A percentile compares a stretch with the other conserved stretches of the same genome.
Conservation (phyloP, 2,888 invertebrate genomes). For the Amblyteles armatorius region DNA sequence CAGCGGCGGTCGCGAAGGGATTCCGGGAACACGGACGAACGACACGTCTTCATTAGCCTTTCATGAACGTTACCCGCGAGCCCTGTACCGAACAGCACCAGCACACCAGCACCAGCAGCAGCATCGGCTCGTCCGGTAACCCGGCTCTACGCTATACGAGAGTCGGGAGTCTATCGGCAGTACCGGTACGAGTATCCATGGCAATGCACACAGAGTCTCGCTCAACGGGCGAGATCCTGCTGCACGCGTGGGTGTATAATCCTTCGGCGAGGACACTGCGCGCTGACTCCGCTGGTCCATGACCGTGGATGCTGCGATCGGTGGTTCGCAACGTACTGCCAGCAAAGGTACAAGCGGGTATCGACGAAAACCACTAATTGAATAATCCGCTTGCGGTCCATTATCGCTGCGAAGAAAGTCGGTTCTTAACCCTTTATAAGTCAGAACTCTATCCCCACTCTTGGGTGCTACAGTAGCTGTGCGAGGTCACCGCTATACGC, state of each 20-base stretch:
- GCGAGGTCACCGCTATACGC: too few species aligned
- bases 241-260: constrained; percentile 58
- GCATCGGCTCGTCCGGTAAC: constrained; percentile 30
- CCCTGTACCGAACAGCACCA: constrained; percentile 42
- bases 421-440: background rate
- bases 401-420: background rate
- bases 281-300: constrained; percentile 29
- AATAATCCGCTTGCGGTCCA: background rate
- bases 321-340: background rate
- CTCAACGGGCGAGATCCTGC: background rate
- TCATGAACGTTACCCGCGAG: constrained; percentile 78
- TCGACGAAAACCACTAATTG: background rate
- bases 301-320: constrained; percentile 25
- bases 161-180: constrained; percentile 29
- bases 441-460: too few species aligned
- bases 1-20: constrained; percentile 70
- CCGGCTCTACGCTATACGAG: background rate
- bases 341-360: background rate
- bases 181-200: constrained; percentile 10
- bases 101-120: background rate
- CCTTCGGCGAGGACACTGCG: constrained; percentile 38
- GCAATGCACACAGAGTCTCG: background rate
- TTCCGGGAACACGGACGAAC: constrained; percentile 80
- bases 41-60: constrained; percentile 83
- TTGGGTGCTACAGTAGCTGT: too few species aligned